Conservation (phyloP, 2,113 vertebrate species). For the Nothocercus nigrocapillus region DNA sequence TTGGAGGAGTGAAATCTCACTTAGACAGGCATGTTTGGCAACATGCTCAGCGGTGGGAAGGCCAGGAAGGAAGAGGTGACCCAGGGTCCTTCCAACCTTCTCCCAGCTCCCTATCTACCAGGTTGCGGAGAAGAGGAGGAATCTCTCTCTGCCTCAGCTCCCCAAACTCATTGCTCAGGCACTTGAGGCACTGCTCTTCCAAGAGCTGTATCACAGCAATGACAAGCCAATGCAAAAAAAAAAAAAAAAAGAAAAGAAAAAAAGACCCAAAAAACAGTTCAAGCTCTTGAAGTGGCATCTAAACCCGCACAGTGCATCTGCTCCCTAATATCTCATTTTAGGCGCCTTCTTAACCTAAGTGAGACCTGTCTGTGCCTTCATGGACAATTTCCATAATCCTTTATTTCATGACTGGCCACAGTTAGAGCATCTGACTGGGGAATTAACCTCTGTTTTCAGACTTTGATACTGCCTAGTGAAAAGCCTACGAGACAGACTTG, state of each 20-base stretch:
- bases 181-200: no score
- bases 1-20: not conserved
- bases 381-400: not conserved
- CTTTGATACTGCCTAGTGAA: not conserved
- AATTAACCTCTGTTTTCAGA: not conserved
- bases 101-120: no score
- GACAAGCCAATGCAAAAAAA: no score
- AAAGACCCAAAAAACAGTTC: no score
- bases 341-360: not conserved
- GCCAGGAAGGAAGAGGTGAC: not conserved
- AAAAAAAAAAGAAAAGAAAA: no score
- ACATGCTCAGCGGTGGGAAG: not conserved
- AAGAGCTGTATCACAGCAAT: no score
- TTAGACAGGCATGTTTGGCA: not conserved
- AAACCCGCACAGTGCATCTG: not conserved
- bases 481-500: not conserved
- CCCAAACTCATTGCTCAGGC: no score
- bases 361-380: not conserved
- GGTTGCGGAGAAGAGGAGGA: not conserved
- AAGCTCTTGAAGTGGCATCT: no score
- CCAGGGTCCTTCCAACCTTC: not conserved
- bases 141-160: not conserved
- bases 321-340: not conserved
- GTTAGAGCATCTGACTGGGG: not conserved
- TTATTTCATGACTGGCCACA: not conserved